Base-by-base conservation (phyloP, 2,888 invertebrate species). In the Mesopsocus fuscifrons region DNA sequence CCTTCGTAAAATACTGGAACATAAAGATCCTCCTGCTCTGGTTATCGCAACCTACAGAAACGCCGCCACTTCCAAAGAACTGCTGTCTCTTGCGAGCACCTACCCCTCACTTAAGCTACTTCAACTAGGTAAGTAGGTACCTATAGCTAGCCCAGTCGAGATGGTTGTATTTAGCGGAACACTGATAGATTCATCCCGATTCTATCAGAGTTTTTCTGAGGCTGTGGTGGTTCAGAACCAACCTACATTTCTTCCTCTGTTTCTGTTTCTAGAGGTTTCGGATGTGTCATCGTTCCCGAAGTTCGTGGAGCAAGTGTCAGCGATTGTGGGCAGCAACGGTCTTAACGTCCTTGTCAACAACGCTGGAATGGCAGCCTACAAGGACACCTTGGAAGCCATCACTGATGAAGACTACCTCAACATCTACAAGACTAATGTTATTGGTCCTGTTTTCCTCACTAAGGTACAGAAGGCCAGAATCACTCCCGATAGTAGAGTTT, bases 101-200 rank as follows among this genome's bases (percentile, higher is more conserved):
- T 18, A 38, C 20, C 9, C 9, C 21, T 13, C 15, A 17, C 20
- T 38, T 18, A 17, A 38, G 13, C 20, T 20, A 3, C 20, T 38
- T 5, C 38, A 38, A 38, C 21, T 38, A 38, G 38, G 38, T 38
- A 38, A 5, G 26, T 26, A 26, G 26, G n/a, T n/a, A n/a, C n/a
- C n/a, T n/a, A n/a, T n/a, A n/a, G n/a, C n/a, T n/a, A n/a, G n/a
- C n/a, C n/a, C n/a, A n/a, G n/a, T n/a, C n/a, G n/a, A n/a, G n/a
- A n/a, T n/a, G n/a, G n/a, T n/a, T n/a, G n/a, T n/a, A n/a, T n/a
- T n/a, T n/a, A n/a, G n/a, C n/a, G n/a, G n/a, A n/a, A n/a, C n/a
- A n/a, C n/a, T n/a, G n/a, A n/a, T n/a, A n/a, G n/a, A n/a, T n/a
- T n/a, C n/a, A n/a, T n/a, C n/a, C n/a, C n/a, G n/a, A n/a, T n/a